These are phyloP conservation scores for Dreissena rostriformis DNA, from an alignment of 1,140 invertebrate species.

Conservation along the genomic window DNA sequence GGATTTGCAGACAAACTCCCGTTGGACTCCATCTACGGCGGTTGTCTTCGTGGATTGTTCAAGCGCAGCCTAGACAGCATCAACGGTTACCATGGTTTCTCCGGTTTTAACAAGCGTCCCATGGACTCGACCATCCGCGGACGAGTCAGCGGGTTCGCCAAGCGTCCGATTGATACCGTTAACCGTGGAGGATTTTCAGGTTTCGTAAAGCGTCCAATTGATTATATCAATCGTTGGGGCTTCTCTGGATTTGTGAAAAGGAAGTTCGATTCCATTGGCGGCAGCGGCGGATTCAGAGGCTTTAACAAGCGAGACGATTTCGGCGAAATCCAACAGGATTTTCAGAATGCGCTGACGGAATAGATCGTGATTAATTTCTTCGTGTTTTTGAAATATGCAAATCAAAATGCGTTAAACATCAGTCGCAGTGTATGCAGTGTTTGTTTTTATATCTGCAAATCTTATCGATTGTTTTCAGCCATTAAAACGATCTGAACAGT, in stretches of 20 bases:
- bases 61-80: constrained; percentile 58
- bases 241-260: too few relatives aligned
- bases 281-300: constrained; percentile 22
- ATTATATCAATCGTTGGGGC: constrained; percentile 30
- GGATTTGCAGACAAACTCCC: constrained; percentile 53
- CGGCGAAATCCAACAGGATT: too few relatives aligned
- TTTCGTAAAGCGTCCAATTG: constrained; percentile 38
- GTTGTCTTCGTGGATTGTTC: constrained; percentile 48
- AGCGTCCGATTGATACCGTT: constrained; percentile 51
- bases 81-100: constrained; percentile 34
- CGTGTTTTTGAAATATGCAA: too few relatives aligned
- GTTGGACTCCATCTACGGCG: constrained; percentile 52
- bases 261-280: constrained; percentile 45
- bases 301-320: constrained; percentile 42
- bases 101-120: too few relatives aligned
- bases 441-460: too few relatives aligned
- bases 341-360: too few relatives aligned
- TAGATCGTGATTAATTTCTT: too few relatives aligned
- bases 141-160: constrained; percentile 22
- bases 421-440: too few relatives aligned
- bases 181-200: constrained; percentile 25
- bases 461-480: too few relatives aligned
- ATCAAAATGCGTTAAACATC: too few relatives aligned
- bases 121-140: constrained; percentile 40
- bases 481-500: too few relatives aligned